phyloP scores from a whole-genome alignment of 92 coral and sea anemone genomes.

The Phymanthus crucifer region DNA sequence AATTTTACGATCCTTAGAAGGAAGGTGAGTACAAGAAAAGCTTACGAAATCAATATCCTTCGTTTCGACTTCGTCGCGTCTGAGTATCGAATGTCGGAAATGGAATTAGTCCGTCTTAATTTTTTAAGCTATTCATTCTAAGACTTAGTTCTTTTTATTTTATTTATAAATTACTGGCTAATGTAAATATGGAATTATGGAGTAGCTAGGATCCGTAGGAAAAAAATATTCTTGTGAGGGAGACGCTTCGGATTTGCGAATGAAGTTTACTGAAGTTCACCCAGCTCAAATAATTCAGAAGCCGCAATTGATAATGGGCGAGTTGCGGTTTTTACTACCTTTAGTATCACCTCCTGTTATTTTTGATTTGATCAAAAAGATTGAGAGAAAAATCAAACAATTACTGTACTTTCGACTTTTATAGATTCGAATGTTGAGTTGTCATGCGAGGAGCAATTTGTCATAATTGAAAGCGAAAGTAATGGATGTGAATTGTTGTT shows the following conservation, averaged over 20 bases:
- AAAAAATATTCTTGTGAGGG: not conserved
- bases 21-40: constrained; percentile 65
- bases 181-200: not conserved
- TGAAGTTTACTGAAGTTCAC: not conserved
- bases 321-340: not conserved
- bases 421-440: not conserved
- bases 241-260: not conserved
- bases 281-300: not conserved
- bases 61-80: not conserved
- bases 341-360: not conserved
- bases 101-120: not conserved
- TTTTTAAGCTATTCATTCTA: not conserved
- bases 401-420: not conserved
- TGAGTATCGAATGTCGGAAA: not conserved
- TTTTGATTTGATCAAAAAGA: not conserved
- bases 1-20: constrained; percentile 70
- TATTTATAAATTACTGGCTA: not conserved
- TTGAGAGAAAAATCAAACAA: not conserved
- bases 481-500: not conserved
- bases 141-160: not conserved
- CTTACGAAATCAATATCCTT: not conserved
- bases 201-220: not conserved
- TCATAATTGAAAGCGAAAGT: not conserved
- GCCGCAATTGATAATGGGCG: not conserved
- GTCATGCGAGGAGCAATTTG: not conserved